These are phyloP conservation scores for Halcyon smyrnensis DNA, from an alignment of 2,797 vertebrate genomes.

Conservation along the genomic window DNA sequence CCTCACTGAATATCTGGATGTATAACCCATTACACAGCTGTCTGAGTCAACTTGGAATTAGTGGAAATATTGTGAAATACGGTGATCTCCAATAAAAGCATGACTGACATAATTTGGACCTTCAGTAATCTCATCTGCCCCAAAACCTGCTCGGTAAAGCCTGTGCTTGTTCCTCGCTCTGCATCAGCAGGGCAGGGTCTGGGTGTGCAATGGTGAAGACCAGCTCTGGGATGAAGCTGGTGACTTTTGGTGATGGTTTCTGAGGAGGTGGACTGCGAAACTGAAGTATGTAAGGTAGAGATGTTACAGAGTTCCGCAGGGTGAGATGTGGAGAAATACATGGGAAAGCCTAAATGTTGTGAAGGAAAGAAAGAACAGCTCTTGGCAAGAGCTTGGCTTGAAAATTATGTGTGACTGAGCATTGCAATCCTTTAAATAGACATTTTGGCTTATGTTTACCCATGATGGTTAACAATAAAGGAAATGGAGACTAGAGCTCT, in stretches of 20 bases:
- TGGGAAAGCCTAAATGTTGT: background rate
- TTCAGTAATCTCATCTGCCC: rapidly evolving
- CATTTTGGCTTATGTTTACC: slow-evolving; percentile 25
- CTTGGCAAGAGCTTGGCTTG: background rate
- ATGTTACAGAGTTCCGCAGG: background rate
- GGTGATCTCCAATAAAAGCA: background rate
- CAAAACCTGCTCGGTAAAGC: background rate
- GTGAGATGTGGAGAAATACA: background rate
- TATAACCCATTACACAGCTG: no score
- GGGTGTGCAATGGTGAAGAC: rapidly evolving
- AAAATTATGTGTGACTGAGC: slow-evolving; percentile 26
- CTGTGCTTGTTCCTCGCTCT: background rate
- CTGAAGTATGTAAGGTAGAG: background rate
- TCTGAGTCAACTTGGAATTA: background rate
- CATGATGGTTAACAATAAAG: background rate
- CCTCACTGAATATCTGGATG: background rate
- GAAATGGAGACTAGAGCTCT: slow-evolving; percentile 4
- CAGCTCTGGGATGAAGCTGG: background rate
- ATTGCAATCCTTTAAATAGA: background rate
- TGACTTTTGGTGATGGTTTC: background rate
- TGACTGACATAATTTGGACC: background rate
- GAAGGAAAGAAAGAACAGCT: background rate
- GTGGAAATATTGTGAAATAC: background rate
- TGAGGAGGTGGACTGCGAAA: background rate
- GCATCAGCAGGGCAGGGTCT: rapidly evolving